A percentile compares a stretch with the other conserved stretches of the same genome.
These are phyloP conservation scores for Theretra japonica DNA, from an alignment of 2,888 invertebrate genomes.

Conservation along the genomic window DNA sequence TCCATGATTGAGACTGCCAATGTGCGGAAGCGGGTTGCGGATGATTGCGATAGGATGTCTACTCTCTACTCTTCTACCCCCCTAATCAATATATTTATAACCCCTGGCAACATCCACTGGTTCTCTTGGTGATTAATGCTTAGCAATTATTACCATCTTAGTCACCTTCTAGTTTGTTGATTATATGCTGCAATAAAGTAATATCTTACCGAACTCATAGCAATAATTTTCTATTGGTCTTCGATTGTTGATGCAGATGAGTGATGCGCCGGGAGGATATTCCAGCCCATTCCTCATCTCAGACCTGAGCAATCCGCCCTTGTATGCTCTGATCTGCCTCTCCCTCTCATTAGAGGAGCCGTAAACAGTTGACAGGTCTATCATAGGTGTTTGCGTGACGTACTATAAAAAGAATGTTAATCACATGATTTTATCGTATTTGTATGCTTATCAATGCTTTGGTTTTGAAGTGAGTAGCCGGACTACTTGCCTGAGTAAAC, in stretches of 20 bases:
- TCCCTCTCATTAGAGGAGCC: neutral
- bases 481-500: too few relatives aligned
- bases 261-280: constrained; percentile 55
- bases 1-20: too few relatives aligned
- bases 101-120: too few relatives aligned
- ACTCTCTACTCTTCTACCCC: too few relatives aligned
- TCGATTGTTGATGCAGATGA: constrained; percentile 47
- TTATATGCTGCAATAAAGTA: neutral
- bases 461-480: too few relatives aligned
- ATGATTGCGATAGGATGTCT: too few relatives aligned
- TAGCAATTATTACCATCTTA: neutral
- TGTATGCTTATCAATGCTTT: too few relatives aligned
- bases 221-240: constrained; percentile 48
- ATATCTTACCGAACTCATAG: constrained; percentile 52
- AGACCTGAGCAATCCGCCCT: constrained; percentile 53
- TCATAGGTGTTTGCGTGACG: neutral
- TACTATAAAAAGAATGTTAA: neutral
- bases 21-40: too few relatives aligned
- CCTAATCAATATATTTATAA: too few relatives aligned
- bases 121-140: too few relatives aligned
- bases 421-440: neutral
- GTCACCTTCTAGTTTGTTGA: neutral
- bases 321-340: constrained; percentile 39
- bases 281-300: constrained; percentile 53
- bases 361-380: constrained; percentile 14